A percentile compares a stretch with the other conserved stretches of the same genome.
Conservation (phyloP, 1,140 invertebrate species). For the Choristoneura fumiferana region DNA sequence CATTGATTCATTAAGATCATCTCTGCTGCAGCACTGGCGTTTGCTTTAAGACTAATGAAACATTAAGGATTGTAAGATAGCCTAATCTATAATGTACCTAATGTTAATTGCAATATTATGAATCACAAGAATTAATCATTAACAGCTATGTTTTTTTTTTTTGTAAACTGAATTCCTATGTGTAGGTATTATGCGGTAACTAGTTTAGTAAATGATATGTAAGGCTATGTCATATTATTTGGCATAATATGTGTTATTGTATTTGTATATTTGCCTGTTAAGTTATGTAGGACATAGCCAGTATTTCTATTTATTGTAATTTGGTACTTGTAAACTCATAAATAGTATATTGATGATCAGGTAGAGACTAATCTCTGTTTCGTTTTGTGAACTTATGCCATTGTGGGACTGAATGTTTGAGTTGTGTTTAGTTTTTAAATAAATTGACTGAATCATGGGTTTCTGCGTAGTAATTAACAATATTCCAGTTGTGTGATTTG, state of each 20-base stretch:
- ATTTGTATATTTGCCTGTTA: constrained; percentile 17
- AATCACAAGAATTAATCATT: constrained; percentile 9
- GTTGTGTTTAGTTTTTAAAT: not conserved
- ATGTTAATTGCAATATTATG: not conserved
- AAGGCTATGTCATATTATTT: constrained; percentile 4
- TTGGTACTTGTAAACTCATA: not conserved
- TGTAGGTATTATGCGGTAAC: constrained; percentile 10
- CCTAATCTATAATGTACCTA: not conserved
- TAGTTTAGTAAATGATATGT: constrained; percentile 1
- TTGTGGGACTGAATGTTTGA: not conserved
- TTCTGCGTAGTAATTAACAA: constrained; percentile 4
- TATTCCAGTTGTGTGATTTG: constrained; percentile 16
- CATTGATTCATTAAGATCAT: not conserved
- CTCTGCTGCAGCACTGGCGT: not conserved
- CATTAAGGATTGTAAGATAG: not conserved
- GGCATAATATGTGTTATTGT: not conserved
- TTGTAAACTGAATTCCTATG: not conserved
- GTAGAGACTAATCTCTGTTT: constrained; percentile 1
- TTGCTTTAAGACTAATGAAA: not conserved
- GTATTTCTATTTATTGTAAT: constrained; percentile 19
- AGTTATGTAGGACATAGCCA: constrained; percentile 5
- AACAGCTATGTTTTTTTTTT: not conserved
- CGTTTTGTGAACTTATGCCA: not conserved
- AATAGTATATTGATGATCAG: not conserved
- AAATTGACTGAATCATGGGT: not conserved